A percentile compares a stretch with the other conserved stretches of the same genome.
Evolutionary conservation across 53 echinoderm and acorn worm genomes (phyloP).

Genomic region (Crossaster papposus): DNA sequence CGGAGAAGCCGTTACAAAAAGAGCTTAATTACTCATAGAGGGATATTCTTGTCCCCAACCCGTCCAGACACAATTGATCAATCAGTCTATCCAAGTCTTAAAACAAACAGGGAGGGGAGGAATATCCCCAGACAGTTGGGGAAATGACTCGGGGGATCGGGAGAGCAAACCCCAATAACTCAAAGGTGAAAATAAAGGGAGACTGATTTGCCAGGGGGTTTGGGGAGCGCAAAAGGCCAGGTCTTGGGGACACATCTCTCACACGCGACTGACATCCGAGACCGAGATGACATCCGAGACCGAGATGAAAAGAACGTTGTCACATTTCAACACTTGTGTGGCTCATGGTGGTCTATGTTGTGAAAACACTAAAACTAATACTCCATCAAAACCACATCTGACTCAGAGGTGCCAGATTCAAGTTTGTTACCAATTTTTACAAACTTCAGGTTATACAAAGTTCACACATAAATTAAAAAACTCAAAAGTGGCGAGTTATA

Average conservation of each 20-base stretch:
- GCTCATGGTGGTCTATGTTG: not conserved
- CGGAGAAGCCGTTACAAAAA: not conserved
- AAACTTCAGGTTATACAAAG: no score
- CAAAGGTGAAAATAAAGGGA: not conserved
- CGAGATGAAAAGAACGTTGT: constrained; percentile 12
- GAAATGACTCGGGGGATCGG: constrained; percentile 17
- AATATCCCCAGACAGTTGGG: not conserved
- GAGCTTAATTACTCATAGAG: constrained; percentile 37
- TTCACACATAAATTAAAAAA: no score
- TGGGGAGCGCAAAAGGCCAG: not conserved
- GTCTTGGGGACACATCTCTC: not conserved
- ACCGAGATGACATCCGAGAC: constrained; percentile 7
- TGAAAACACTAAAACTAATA: not conserved
- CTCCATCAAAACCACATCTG: not conserved
- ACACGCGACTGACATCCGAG: not conserved
- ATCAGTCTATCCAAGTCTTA: not conserved
- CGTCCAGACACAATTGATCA: constrained; percentile 55
- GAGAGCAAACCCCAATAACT: not conserved
- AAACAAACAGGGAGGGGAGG: not conserved
- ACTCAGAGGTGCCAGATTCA: not conserved
- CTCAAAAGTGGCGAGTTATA: no score
- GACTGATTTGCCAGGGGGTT: no score
- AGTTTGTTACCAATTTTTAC: not conserved
- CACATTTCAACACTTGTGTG: not conserved
- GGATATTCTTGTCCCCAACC: constrained; percentile 3